Evolutionary conservation across 2,888 invertebrate genomes (phyloP).

Genomic region (Strigamia crassipes): DNA sequence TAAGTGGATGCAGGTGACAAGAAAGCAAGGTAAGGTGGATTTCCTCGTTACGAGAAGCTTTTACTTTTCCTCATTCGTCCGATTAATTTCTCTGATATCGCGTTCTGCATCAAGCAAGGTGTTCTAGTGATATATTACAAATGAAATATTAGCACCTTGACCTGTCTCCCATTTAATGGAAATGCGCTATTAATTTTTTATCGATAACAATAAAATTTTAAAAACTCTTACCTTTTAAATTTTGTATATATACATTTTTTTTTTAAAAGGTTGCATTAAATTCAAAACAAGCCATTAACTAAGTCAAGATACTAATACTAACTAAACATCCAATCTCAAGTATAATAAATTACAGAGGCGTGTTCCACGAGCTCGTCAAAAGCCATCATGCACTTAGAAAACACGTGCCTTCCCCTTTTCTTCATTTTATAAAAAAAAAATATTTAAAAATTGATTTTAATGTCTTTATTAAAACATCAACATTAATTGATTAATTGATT

Average conservation of each 20-base stretch:
- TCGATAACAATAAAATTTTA: no score
- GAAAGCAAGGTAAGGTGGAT: slow-evolving; percentile 76
- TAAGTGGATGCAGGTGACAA: slow-evolving; percentile 99
- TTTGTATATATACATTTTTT: no score
- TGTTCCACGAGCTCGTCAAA: slow-evolving; percentile 10
- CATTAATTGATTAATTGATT: no score
- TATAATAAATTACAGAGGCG: slow-evolving; percentile 4
- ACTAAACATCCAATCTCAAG: not conserved
- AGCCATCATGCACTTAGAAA: not conserved
- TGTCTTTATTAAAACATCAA: no score
- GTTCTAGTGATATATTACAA: not conserved
- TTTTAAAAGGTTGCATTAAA: not conserved
- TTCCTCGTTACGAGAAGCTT: not conserved
- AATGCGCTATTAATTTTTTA: no score
- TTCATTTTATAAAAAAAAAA: not conserved
- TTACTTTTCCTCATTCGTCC: not conserved
- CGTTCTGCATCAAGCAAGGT: not conserved
- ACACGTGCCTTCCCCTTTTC: slow-evolving; percentile 10
- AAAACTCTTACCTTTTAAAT: no score
- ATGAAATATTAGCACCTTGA: not conserved
- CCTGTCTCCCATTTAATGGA: not conserved
- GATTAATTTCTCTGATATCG: not conserved
- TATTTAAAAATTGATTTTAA: no score
- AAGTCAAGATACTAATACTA: slow-evolving; percentile 10
- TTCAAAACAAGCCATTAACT: not conserved